phyloP scores from a whole-genome alignment of 2,888 invertebrate genomes.

The Caenorhabditis sp. region DNA sequence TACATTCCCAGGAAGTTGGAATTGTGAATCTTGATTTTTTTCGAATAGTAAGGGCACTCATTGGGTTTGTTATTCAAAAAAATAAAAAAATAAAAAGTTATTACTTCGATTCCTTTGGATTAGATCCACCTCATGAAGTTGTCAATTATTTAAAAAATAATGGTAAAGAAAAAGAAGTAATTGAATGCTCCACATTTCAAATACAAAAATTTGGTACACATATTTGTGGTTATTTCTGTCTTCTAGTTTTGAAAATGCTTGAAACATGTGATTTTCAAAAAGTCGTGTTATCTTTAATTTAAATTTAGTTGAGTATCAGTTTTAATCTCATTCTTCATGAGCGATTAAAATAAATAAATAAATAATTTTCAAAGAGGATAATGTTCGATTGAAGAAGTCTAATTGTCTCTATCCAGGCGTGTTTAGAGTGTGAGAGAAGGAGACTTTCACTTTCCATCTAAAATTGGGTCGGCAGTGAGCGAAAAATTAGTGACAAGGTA shows the following conservation, averaged over 20 bases:
- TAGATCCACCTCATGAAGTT: constrained; percentile 43
- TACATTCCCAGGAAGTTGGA: constrained; percentile 28
- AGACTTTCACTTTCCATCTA: too few relatives aligned
- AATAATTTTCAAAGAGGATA: too few relatives aligned
- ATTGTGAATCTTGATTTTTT: constrained; percentile 49
- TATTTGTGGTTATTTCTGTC: constrained; percentile 10
- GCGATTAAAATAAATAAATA: too few relatives aligned
- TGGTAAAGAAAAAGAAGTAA: not conserved
- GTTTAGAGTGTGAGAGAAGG: not conserved
- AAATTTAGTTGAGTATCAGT: too few relatives aligned
- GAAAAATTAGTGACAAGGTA: not conserved
- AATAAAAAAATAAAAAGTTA: constrained; percentile 1
- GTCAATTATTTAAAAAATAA: constrained; percentile 12
- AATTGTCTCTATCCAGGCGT: not conserved
- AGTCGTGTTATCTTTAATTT: too few relatives aligned
- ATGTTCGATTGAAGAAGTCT: not conserved
- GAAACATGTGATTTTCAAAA: not conserved
- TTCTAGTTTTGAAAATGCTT: not conserved
- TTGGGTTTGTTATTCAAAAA: constrained; percentile 49
- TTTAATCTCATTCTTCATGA: too few relatives aligned
- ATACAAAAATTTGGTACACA: constrained; percentile 7
- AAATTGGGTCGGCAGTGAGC: too few relatives aligned
- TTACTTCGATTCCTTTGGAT: too few relatives aligned
- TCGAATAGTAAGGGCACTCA: too few relatives aligned
- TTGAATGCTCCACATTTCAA: not conserved